Conservation (phyloP, 2,113 vertebrate species). For the Dendrocopos noguchii region DNA sequence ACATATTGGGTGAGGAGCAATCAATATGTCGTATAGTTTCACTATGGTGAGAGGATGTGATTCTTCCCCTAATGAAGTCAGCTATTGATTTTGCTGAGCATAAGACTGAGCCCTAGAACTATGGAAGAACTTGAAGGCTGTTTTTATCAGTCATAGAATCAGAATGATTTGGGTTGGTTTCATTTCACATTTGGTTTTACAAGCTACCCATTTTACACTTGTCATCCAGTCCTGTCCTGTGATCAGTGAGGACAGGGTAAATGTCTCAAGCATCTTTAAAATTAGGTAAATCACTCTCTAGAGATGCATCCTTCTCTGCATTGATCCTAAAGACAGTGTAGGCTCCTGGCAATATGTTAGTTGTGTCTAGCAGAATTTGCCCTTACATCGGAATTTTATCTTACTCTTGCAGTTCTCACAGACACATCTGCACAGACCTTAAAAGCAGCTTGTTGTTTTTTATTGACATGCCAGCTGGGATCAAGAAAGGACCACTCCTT, state of each 20-base stretch:
- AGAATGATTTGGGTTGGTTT: neutral
- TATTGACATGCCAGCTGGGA: neutral
- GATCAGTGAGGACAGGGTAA: neutral
- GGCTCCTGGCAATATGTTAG: neutral
- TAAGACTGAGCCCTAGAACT: neutral
- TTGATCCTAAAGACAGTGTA: neutral
- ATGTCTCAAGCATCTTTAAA: neutral
- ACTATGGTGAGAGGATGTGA: neutral
- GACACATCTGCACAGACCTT: neutral
- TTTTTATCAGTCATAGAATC: neutral
- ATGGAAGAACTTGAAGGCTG: neutral
- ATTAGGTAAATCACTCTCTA: neutral
- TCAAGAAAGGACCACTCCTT: neutral
- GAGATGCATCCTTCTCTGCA: neutral
- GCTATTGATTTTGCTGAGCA: neutral
- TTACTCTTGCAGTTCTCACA: neutral
- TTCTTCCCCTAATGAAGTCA: conserved; percentile 11
- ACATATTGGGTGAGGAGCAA: neutral
- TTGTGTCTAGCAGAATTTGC: neutral
- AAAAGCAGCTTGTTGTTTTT: neutral
- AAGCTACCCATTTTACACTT: neutral
- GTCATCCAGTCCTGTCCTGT: neutral
- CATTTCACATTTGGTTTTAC: neutral
- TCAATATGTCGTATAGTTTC: conserved; percentile 10
- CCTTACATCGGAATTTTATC: neutral